Evolutionary conservation across 1,140 invertebrate genomes (phyloP), one percentile per base, ranked within the genome.

Genomic region (Drosophila pseudoobscura): DNA sequence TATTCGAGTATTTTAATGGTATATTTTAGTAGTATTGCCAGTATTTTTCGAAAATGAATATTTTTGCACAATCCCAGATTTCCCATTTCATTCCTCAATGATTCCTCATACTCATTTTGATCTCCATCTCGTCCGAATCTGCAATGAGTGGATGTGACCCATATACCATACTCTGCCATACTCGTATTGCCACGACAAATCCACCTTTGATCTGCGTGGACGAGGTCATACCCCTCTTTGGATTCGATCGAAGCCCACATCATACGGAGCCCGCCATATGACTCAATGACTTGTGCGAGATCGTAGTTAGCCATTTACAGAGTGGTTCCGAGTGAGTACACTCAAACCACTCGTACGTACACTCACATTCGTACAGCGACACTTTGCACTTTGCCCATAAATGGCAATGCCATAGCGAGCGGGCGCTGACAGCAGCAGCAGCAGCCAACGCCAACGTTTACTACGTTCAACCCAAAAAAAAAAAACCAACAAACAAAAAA

Each of bases 371-470:
- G 45, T 57, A 63, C 53, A 44, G 57, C 61, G 52, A 78, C 65
- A 85, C 78, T 68, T 76, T 78, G 77, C 80, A 74, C 76, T 77
- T 65, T 85, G 75, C 64, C 83, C 78, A 78, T 87, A 87, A 62
- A 87, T 76, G 83, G 82, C 66, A 53, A 82, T 70, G 75, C 50
- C 63, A 39, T 39, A 39, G 9, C 22, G 54, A 65, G 49, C 46
- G 61, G 46, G 43, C 41, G 29, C 29, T 29, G 17, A 45, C 47
- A 26, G n/a, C 31, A 15, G 15, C 17, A 59, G 17, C 13, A 60
- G 29, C 31, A 51, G 8, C 49, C 52, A 55, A 66, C 62, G 57
- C 44, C 56, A 75, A 59, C 73, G 74, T 59, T 80, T 82, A 80
- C 76, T 80, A 76, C 77, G 82, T 20, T 56, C 50, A 71, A 60